Evolutionary conservation across 1,140 invertebrate genomes (phyloP).

Genomic region (Pararge aegeria): DNA sequence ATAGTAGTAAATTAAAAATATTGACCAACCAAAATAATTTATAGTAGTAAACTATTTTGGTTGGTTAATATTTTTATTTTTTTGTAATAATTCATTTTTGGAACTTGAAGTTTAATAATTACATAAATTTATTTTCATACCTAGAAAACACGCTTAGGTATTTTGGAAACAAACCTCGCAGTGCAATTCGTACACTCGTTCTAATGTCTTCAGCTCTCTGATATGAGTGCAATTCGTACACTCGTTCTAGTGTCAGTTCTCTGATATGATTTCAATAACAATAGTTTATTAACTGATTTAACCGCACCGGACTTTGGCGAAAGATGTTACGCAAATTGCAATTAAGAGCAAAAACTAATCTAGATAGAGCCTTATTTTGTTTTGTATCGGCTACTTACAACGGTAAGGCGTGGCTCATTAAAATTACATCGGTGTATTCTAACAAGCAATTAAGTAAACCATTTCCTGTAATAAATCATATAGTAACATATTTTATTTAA

Average conservation of each 20-base stretch:
- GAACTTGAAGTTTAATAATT: no score
- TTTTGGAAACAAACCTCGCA: no score
- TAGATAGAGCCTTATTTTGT: slow-evolving; percentile 21
- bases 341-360: slow-evolving; percentile 30
- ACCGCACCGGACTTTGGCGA: slow-evolving; percentile 1
- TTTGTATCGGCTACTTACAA: slow-evolving; percentile 26
- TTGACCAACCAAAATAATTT: no score
- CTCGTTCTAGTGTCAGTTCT: neutral
- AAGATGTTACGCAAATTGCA: slow-evolving; percentile 23
- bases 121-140: no score
- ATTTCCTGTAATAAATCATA: slow-evolving; percentile 25
- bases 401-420: slow-evolving; percentile 23
- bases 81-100: no score
- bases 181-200: no score
- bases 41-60: no score
- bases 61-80: no score
- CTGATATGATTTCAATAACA: slow-evolving; percentile 1
- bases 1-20: no score
- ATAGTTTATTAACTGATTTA: slow-evolving; percentile 7
- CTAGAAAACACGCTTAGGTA: no score
- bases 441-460: slow-evolving; percentile 25
- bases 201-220: no score
- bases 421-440: slow-evolving; percentile 22
- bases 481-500: neutral
- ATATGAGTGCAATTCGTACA: no score